Percentiles rank a stretch among this genome's conserved stretches.
Evolutionary conservation across 1,140 invertebrate species (phyloP).

Genomic region (Sitobion miscanthi): DNA sequence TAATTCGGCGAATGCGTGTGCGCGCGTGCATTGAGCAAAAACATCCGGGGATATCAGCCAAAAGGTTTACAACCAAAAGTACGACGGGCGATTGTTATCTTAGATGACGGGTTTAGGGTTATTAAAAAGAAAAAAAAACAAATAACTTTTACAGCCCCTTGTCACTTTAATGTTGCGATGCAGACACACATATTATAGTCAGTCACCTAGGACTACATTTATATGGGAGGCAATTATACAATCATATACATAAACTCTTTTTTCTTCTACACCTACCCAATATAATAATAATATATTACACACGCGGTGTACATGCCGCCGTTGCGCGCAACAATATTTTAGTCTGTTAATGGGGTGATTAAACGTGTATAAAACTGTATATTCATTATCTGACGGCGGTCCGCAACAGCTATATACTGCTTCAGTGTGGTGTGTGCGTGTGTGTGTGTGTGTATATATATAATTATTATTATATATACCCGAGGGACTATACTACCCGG

Average conservation of each 20-base stretch:
- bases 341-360: neutral
- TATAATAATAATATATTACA: neutral
- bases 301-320: neutral
- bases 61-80: neutral
- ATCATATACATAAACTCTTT: neutral
- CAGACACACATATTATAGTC: neutral
- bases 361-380: conserved; percentile 22
- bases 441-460: neutral
- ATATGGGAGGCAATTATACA: neutral
- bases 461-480: conserved; percentile 12
- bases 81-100: neutral
- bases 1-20: neutral
- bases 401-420: neutral
- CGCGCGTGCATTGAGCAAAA: neutral
- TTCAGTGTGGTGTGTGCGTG: neutral
- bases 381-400: neutral
- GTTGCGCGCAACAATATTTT: neutral
- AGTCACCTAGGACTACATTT: neutral
- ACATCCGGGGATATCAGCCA: neutral
- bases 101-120: neutral
- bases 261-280: neutral
- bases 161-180: neutral
- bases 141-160: neutral
- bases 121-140: neutral
- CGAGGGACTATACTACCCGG: neutral